Percentiles rank a stretch among this genome's conserved stretches.
phyloP scores from a whole-genome alignment of 2,888 invertebrate genomes.

The Drosophila glabriapex region DNA sequence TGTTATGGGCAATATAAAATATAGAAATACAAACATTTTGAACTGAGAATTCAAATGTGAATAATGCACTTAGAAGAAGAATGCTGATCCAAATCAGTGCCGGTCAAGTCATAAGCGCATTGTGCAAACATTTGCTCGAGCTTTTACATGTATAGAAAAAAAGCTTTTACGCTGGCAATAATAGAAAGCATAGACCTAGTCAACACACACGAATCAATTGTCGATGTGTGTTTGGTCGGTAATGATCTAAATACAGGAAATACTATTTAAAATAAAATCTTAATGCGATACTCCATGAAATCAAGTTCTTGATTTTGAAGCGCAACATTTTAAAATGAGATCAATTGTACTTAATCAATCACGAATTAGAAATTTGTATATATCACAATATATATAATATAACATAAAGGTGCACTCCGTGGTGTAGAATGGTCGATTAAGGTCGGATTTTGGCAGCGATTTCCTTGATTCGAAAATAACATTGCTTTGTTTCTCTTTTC shows the following conservation, averaged over 20 bases:
- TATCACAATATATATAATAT: neutral
- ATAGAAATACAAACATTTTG: slow-evolving; percentile 30
- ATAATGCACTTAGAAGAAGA: neutral
- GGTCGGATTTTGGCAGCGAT: neutral
- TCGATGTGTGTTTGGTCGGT: neutral
- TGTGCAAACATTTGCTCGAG: neutral
- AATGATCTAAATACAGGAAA: too few species aligned
- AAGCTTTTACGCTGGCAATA: neutral
- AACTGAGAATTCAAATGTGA: slow-evolving; percentile 12
- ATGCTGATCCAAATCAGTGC: neutral
- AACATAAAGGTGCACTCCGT: neutral
- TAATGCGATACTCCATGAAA: too few species aligned
- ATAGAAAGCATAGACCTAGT: neutral
- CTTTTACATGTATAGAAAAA: neutral
- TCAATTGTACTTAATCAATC: neutral
- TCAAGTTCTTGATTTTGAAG: too few species aligned
- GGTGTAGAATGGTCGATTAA: neutral
- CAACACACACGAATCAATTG: neutral
- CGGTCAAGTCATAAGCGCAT: neutral
- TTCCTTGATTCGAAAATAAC: neutral
- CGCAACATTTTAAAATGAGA: neutral
- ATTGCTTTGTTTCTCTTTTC: neutral
- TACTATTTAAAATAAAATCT: too few species aligned
- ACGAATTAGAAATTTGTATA: neutral
- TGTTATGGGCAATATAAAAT: slow-evolving; percentile 37